Base-by-base conservation (phyloP, 1,140 invertebrate species). In the Ooceraea biroi region DNA sequence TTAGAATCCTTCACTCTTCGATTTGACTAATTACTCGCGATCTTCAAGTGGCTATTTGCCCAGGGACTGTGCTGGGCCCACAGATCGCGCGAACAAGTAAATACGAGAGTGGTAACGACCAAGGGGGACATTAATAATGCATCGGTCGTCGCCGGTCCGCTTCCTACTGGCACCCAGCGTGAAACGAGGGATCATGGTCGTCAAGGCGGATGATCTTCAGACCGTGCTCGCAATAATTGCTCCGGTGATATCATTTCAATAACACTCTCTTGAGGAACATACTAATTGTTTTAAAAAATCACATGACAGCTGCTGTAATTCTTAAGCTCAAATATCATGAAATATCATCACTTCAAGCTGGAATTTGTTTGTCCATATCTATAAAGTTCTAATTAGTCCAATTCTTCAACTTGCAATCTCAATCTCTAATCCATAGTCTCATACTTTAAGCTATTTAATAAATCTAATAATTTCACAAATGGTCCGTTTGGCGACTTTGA, bases 61-160 rank as follows among this genome's bases (percentile, higher is more conserved):
- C 50, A 83, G 84, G 85, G 77, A 69, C 44, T 7, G 7, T 88
- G 85, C 85, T 69, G 89, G 82, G 85, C 83, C 84, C 88, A 89
- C 86, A 88, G 85, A 91, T 83, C 86, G 89, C 71, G 57, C 76
- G 89, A 73, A 76, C 84, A 90, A 90, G 89, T 91, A 87, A 88
- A 85, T 89, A 90, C 90, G 76, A 85, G 61, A 90, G 90, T 85
- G 88, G 89, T 84, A 90, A 91, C 89, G 84, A 89, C 77, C 85
- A 82, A 86, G 83, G 86, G 91, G 85, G 74, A 90, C 91, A 91
- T 92, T 91, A 90, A 91, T 91, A 91, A 92, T 91, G 90, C 91
- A 91, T 92, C 84, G 88, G 84, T 86, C 83, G 89, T 90, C 91
- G 84, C 85, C 87, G 83, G 69, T 68, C 85, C 86, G 86, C 85